Conservation (phyloP, 2,888 invertebrate genomes). For the Crocallis elinguaria region DNA sequence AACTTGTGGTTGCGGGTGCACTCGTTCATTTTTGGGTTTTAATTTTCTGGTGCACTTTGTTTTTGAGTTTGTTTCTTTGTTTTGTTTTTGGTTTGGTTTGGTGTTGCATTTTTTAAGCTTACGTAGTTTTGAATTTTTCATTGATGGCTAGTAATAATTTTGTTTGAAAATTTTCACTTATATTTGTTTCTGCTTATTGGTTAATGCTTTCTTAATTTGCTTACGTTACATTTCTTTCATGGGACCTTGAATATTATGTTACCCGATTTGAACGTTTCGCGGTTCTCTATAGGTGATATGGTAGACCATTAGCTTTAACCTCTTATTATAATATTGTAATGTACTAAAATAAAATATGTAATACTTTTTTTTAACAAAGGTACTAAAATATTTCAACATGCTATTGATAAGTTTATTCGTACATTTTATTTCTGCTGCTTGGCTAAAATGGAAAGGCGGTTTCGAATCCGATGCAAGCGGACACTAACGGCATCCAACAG, state of each 20-base stretch:
- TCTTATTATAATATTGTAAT: too few relatives aligned
- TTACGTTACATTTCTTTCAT: too few relatives aligned
- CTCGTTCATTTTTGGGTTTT: constrained; percentile 7
- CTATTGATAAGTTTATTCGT: neutral
- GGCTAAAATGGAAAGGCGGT: constrained; percentile 67
- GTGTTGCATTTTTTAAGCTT: neutral
- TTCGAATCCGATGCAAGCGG: constrained; percentile 72
- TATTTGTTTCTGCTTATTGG: neutral
- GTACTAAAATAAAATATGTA: too few relatives aligned
- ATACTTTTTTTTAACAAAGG: neutral
- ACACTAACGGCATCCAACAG: constrained; percentile 62
- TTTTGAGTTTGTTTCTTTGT: neutral
- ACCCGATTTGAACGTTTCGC: too few relatives aligned
- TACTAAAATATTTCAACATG: neutral
- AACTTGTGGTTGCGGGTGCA: constrained; percentile 29
- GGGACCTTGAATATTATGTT: too few relatives aligned
- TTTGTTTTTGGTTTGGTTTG: neutral
- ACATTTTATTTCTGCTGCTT: constrained; percentile 32
- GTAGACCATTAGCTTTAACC: too few relatives aligned
- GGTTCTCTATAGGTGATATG: too few relatives aligned
- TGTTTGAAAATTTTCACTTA: neutral
- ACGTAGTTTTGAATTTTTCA: too few relatives aligned
- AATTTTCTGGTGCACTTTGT: neutral
- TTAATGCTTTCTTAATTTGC: too few relatives aligned
- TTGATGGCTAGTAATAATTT: neutral